Evolutionary conservation across 1,140 invertebrate genomes (phyloP).

Genomic region (Leptoteleia sp.): DNA sequence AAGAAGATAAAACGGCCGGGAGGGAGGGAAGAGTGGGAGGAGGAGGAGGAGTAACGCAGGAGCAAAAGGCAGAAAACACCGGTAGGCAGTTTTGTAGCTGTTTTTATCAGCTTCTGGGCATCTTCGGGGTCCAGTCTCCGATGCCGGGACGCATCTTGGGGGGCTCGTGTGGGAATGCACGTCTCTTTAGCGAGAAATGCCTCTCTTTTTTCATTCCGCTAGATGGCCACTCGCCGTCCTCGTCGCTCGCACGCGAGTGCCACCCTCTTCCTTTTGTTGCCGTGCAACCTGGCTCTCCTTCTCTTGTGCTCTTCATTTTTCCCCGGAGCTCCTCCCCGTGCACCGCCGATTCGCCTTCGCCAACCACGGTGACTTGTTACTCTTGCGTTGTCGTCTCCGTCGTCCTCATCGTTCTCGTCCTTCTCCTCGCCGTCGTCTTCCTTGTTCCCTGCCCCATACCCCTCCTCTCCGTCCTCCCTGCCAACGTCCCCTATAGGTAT

Average conservation of each 20-base stretch:
- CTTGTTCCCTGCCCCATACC: slow-evolving; percentile 19
- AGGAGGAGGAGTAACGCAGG: slow-evolving; percentile 70
- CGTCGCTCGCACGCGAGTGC: slow-evolving; percentile 24
- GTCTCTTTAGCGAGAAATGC: slow-evolving; percentile 76
- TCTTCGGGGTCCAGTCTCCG: slow-evolving; percentile 75
- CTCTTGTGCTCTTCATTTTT: slow-evolving; percentile 67
- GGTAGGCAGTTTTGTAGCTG: slow-evolving; percentile 82
- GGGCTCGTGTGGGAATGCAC: slow-evolving; percentile 81
- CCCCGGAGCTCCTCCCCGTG: slow-evolving; percentile 44
- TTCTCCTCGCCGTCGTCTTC: slow-evolving; percentile 36
- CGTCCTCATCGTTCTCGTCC: slow-evolving; percentile 31
- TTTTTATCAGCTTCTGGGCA: slow-evolving; percentile 82
- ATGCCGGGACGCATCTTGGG: slow-evolving; percentile 79
- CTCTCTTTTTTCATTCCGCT: slow-evolving; percentile 56
- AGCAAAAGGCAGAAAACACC: slow-evolving; percentile 80
- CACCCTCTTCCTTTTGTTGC: slow-evolving; percentile 34
- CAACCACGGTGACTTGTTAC: slow-evolving; percentile 72
- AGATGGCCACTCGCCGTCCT: slow-evolving; percentile 22
- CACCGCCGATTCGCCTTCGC: slow-evolving; percentile 44
- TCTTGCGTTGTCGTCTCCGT: slow-evolving; percentile 66
- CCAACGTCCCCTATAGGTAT: slow-evolving; percentile 45
- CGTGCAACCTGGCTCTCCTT: slow-evolving; percentile 32
- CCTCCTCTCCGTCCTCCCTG: slow-evolving; percentile 26
- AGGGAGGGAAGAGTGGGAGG: background rate
- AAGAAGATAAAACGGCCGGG: slow-evolving; percentile 31